Evolutionary conservation across 2,888 invertebrate species (phyloP).

Genomic region (Papilio gigon): DNA sequence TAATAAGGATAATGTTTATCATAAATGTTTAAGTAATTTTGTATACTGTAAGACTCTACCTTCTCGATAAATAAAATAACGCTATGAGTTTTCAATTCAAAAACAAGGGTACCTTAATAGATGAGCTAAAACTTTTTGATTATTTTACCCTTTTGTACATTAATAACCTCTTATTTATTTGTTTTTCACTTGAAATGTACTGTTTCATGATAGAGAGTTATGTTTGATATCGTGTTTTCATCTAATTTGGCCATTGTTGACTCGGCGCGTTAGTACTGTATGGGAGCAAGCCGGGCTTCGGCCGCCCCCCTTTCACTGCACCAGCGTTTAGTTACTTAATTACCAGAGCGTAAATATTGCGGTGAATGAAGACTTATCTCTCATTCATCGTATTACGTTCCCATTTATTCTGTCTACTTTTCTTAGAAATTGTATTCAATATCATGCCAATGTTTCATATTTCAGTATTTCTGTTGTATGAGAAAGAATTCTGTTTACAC

Average conservation of each 20-base stretch:
- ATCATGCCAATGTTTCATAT: neutral
- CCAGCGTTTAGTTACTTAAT: conserved; percentile 37
- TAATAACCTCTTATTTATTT: neutral
- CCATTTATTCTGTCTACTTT: conserved; percentile 15
- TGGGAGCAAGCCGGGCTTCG: conserved; percentile 29
- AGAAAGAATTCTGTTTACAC: neutral
- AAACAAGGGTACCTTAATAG: neutral
- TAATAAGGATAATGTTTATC: neutral
- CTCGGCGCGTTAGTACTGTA: neutral
- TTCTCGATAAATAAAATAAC: neutral
- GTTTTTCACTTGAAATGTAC: neutral
- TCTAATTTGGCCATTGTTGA: conserved; percentile 15
- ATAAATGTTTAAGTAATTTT: neutral
- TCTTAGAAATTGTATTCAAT: conserved; percentile 31
- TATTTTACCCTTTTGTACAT: neutral
- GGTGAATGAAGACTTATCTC: conserved; percentile 36
- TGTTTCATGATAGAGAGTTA: neutral
- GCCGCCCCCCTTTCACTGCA: conserved; percentile 35
- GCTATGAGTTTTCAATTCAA: neutral
- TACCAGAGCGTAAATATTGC: conserved; percentile 39
- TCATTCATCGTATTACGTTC: conserved; percentile 32
- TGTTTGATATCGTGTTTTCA: neutral
- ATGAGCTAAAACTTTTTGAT: too few relatives aligned
- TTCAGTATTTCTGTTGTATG: neutral
- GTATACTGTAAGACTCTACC: neutral